Conservation (phyloP, 2,113 vertebrate species). For the Mormoops blainvillei region DNA sequence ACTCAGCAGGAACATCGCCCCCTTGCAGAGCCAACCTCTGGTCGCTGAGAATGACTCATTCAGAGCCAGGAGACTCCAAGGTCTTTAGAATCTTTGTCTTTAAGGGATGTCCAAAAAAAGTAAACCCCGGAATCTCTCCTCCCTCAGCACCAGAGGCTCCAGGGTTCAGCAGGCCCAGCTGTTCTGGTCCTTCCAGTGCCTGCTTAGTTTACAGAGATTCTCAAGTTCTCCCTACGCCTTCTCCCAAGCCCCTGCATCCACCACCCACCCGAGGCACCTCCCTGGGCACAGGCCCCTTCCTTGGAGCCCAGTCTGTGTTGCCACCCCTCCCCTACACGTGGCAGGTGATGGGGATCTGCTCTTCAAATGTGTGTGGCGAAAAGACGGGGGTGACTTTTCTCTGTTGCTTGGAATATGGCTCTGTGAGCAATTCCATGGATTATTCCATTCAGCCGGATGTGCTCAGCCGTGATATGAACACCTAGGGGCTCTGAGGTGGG, state of each 20-base stretch:
- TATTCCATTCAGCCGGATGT: conserved; percentile 12
- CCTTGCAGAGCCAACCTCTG: background rate
- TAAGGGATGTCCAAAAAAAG: background rate
- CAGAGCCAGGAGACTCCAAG: background rate
- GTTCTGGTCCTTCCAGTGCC: background rate
- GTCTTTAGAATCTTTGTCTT: background rate
- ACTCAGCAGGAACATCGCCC: background rate
- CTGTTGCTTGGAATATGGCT: background rate
- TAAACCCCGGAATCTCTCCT: background rate
- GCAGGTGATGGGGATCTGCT: conserved; percentile 18
- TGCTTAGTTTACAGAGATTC: background rate
- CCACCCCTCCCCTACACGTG: background rate
- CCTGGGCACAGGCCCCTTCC: background rate
- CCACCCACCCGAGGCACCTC: background rate
- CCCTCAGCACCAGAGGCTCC: conserved; percentile 4
- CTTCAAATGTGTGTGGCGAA: background rate
- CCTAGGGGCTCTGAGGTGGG: background rate
- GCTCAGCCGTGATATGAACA: background rate
- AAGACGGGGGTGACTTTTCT: background rate
- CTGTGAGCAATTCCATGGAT: background rate
- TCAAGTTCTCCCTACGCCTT: conserved; percentile 2
- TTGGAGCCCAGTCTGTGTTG: background rate
- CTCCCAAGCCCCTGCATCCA: background rate
- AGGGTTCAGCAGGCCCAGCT: background rate
- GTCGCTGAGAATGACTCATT: background rate